A percentile compares a stretch with the other conserved stretches of the same genome.
Evolutionary conservation across 2,797 vertebrate species (phyloP).

Genomic region (Microctenopoma steveboyesi): DNA sequence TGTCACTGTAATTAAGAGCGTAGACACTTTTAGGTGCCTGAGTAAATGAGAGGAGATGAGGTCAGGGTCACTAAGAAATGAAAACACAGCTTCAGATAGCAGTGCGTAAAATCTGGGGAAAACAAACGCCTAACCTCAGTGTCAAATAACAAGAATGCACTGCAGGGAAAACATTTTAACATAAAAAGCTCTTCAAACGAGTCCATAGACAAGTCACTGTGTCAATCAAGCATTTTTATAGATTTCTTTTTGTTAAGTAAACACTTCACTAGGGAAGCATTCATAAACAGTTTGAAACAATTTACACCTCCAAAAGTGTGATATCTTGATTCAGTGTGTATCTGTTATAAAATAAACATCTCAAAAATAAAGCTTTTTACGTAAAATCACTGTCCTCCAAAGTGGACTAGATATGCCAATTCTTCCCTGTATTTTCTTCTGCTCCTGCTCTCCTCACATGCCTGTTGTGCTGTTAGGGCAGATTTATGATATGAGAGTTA

Average conservation of each 20-base stretch:
- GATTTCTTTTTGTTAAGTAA: slow-evolving; percentile 16
- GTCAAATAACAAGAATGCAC: slow-evolving; percentile 15
- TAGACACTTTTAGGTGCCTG: slow-evolving; percentile 21
- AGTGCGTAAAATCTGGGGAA: slow-evolving; percentile 18
- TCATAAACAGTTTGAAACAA: slow-evolving; percentile 69
- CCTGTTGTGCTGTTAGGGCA: slow-evolving; percentile 77
- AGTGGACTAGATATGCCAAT: slow-evolving; percentile 40
- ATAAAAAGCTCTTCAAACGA: neutral
- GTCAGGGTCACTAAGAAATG: slow-evolving; percentile 41
- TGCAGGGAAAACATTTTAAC: neutral
- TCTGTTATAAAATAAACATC: slow-evolving; percentile 59
- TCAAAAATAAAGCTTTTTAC: slow-evolving; percentile 37
- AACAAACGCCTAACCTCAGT: slow-evolving; percentile 16
- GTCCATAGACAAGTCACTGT: neutral
- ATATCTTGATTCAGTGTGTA: slow-evolving; percentile 64
- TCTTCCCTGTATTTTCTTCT: slow-evolving; percentile 15
- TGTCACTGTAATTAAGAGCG: slow-evolving; percentile 14
- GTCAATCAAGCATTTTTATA: neutral
- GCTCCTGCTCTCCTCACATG: slow-evolving; percentile 43
- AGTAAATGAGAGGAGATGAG: slow-evolving; percentile 19
- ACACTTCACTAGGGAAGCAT: slow-evolving; percentile 53
- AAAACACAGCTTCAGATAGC: slow-evolving; percentile 25
- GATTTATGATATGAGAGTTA: slow-evolving; percentile 81
- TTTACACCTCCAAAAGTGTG: slow-evolving; percentile 70
- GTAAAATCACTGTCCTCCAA: slow-evolving; percentile 41